Conservation (phyloP, 2,113 vertebrate species). For the Bujurquina vittata region DNA sequence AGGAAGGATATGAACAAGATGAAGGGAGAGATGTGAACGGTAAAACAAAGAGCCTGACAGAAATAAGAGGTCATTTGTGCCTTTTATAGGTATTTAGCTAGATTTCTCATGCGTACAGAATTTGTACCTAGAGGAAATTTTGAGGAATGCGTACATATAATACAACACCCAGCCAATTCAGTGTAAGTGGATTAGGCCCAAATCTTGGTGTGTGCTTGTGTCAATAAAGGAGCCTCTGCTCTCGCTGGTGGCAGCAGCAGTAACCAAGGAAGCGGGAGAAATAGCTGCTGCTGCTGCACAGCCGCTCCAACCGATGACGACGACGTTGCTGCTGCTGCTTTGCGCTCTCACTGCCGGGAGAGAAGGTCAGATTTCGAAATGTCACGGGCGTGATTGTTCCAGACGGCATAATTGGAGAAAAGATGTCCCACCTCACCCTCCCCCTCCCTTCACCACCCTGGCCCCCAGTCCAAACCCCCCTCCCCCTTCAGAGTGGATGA, state of each 20-base stretch:
- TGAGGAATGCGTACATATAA: background rate
- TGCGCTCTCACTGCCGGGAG: slow-evolving; percentile 57
- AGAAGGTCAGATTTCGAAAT: slow-evolving; percentile 85
- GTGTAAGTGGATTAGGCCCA: background rate
- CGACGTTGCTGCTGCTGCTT: slow-evolving; percentile 7
- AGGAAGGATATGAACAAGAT: background rate
- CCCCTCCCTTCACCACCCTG: background rate
- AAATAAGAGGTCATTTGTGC: background rate
- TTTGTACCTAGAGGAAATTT: background rate
- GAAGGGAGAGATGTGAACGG: background rate
- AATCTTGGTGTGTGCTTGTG: background rate
- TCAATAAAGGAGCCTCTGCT: slow-evolving; percentile 15
- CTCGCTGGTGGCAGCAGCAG: slow-evolving; percentile 8
- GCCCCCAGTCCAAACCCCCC: background rate
- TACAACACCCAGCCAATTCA: background rate
- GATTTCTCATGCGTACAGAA: background rate
- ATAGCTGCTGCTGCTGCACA: slow-evolving; percentile 39
- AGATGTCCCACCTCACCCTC: slow-evolving; percentile 44
- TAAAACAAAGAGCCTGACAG: too few relatives aligned
- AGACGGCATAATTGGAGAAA: slow-evolving; percentile 83
- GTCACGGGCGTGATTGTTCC: slow-evolving; percentile 82
- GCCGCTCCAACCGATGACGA: background rate
- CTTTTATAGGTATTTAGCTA: background rate
- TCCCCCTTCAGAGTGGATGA: slow-evolving; percentile 38
- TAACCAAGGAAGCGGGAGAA: slow-evolving; percentile 42